Percentiles rank a stretch among this genome's conserved stretches.
These are phyloP conservation scores for Leuciscus waleckii DNA, from an alignment of 2,797 vertebrate genomes.

Conservation along the genomic window DNA sequence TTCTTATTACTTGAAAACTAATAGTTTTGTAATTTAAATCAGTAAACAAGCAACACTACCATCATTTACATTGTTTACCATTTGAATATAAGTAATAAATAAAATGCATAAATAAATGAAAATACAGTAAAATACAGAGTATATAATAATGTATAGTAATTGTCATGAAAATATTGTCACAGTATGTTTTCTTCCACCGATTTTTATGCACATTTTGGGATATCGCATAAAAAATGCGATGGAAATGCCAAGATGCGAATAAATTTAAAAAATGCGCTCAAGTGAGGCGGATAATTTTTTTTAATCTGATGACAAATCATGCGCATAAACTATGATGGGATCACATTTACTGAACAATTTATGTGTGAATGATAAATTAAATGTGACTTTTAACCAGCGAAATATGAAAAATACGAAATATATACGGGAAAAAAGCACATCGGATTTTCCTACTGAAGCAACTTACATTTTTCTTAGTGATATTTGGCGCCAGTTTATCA, in stretches of 20 bases:
- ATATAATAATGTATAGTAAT: not conserved
- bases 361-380: not conserved
- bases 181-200: not conserved
- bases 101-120: not conserved
- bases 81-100: not conserved
- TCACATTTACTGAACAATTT: not conserved
- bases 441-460: too few species aligned
- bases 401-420: too few species aligned
- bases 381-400: not conserved
- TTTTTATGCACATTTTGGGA: not conserved
- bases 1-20: not conserved
- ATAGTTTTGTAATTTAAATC: not conserved
- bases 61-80: not conserved
- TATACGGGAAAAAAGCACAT: too few species aligned
- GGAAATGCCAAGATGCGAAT: not conserved
- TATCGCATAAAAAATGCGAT: not conserved
- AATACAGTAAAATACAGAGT: not conserved
- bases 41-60: not conserved
- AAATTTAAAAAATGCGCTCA: not conserved
- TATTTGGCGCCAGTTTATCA: not conserved
- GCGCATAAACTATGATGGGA: not conserved
- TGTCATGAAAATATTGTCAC: not conserved
- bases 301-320: not conserved
- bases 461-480: too few species aligned
- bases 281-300: not conserved